phyloP scores from a whole-genome alignment of 1,140 invertebrate species.

The Drosophila oshimai region DNA sequence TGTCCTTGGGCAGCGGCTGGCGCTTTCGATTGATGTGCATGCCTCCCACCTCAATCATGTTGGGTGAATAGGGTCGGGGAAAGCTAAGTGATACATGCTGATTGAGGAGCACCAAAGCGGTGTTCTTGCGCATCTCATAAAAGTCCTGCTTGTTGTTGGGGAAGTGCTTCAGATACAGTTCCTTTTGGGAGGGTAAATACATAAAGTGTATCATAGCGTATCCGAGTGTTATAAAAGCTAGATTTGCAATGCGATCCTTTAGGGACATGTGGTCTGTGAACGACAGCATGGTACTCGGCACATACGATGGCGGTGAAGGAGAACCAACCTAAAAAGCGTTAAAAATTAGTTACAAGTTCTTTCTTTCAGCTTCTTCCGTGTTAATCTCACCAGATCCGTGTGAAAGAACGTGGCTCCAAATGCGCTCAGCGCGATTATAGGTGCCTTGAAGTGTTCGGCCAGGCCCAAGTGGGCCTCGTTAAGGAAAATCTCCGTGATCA shows the following conservation, averaged over 20 bases:
- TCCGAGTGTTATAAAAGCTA: slow-evolving; percentile 61
- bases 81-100: slow-evolving; percentile 84
- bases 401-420: slow-evolving; percentile 73
- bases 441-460: slow-evolving; percentile 75
- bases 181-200: slow-evolving; percentile 74
- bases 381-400: slow-evolving; percentile 79
- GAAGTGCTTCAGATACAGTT: slow-evolving; percentile 79
- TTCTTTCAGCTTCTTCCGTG: no score
- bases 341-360: neutral
- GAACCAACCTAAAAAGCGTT: slow-evolving; percentile 58
- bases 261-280: slow-evolving; percentile 83
- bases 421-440: slow-evolving; percentile 72
- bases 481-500: slow-evolving; percentile 75
- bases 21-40: slow-evolving; percentile 83
- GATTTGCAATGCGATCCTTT: slow-evolving; percentile 81
- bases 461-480: slow-evolving; percentile 72
- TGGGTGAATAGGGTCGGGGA: slow-evolving; percentile 83
- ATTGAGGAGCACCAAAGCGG: slow-evolving; percentile 84
- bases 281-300: slow-evolving; percentile 69
- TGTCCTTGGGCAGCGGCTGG: slow-evolving; percentile 82
- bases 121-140: slow-evolving; percentile 79
- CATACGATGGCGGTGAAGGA: slow-evolving; percentile 78
- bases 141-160: slow-evolving; percentile 63
- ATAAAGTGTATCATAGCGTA: slow-evolving; percentile 36
- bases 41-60: slow-evolving; percentile 85